These are phyloP conservation scores for Bathynomus jamesi DNA, from an alignment of 1,140 invertebrate species.

Conservation along the genomic window DNA sequence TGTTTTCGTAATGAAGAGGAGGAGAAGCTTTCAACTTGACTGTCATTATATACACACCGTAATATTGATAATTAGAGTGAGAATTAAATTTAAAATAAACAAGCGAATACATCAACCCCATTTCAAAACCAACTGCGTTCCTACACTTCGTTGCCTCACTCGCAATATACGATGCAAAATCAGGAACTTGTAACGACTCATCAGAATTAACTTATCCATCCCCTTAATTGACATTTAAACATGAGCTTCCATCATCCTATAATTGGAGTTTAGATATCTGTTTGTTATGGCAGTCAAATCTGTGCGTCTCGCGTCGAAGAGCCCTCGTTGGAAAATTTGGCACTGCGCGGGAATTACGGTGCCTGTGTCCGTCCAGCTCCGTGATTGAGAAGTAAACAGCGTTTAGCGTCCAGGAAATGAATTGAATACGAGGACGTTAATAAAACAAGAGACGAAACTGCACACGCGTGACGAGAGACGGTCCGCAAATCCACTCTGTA, in stretches of 20 bases:
- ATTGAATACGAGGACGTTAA: not conserved
- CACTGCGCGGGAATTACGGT: not conserved
- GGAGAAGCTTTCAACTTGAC: too few species aligned
- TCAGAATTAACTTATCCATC: not conserved
- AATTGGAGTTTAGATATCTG: not conserved
- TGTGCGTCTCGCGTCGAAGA: too few species aligned
- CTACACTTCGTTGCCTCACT: too few species aligned
- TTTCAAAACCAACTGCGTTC: too few species aligned
- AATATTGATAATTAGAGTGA: too few species aligned
- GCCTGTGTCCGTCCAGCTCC: not conserved
- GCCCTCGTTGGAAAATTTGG: not conserved
- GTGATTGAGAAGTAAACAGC: not conserved
- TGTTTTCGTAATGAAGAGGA: too few species aligned
- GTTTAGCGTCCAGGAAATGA: constrained; percentile 1
- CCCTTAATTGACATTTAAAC: not conserved
- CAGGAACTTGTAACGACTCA: not conserved
- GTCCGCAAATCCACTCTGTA: not conserved
- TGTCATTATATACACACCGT: too few species aligned
- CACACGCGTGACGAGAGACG: not conserved
- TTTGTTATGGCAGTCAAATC: not conserved
- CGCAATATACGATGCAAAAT: too few species aligned
- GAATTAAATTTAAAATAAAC: too few species aligned
- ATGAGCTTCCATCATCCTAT: not conserved
- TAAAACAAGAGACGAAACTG: not conserved
- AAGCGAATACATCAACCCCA: too few species aligned